A percentile compares a stretch with the other conserved stretches of the same genome.
Evolutionary conservation across 2,888 invertebrate genomes (phyloP).

Genomic region (Notocelia uddmanniana): DNA sequence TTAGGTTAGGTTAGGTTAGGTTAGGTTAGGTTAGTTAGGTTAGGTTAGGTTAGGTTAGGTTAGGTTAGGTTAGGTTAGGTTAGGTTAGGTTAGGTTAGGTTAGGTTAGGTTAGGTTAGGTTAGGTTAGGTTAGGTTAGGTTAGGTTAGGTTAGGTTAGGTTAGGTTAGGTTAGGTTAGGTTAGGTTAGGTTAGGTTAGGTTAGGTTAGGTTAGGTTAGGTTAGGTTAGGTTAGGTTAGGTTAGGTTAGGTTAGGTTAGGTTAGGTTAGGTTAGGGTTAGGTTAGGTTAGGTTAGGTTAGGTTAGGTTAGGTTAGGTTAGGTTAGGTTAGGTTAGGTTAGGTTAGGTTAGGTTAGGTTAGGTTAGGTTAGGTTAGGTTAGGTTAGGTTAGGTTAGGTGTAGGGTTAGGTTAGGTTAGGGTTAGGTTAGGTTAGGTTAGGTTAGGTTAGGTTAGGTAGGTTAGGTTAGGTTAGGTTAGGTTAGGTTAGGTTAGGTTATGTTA

Average conservation of each 20-base stretch:
- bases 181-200: slow-evolving; percentile 46
- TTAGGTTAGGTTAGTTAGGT: slow-evolving; percentile 8
- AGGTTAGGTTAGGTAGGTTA: slow-evolving; percentile 42
- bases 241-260: slow-evolving; percentile 21
- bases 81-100: slow-evolving; percentile 46
- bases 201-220: slow-evolving; percentile 46
- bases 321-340: no score
- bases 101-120: slow-evolving; percentile 46
- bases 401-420: slow-evolving; percentile 44
- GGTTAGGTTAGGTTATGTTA: slow-evolving; percentile 38
- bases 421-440: slow-evolving; percentile 45
- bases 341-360: no score
- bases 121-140: slow-evolving; percentile 46
- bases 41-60: slow-evolving; percentile 37
- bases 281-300: no score
- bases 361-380: slow-evolving; percentile 28
- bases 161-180: slow-evolving; percentile 31
- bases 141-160: slow-evolving; percentile 43
- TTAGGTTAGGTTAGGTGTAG: slow-evolving; percentile 45
- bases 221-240: slow-evolving; percentile 31
- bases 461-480: slow-evolving; percentile 40
- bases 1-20: no score
- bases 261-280: slow-evolving; percentile 36
- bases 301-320: no score
- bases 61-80: slow-evolving; percentile 44